Percentiles rank a stretch among this genome's conserved stretches.
Evolutionary conservation across 2,113 vertebrate species (phyloP).

Genomic region (Turnix velox): DNA sequence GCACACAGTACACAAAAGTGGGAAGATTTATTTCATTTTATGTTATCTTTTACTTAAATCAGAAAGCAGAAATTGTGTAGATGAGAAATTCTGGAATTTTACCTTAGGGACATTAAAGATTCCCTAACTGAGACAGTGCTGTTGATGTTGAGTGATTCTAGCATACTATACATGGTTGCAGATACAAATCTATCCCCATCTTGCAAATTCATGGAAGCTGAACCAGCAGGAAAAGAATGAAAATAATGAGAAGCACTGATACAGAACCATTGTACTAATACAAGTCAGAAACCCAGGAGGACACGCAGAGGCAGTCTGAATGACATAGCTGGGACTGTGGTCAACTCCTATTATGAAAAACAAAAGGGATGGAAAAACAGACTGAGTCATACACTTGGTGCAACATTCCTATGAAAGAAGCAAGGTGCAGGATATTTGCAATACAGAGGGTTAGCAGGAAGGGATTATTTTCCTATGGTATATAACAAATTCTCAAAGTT

Average conservation of each 20-base stretch:
- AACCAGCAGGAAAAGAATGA: neutral
- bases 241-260: neutral
- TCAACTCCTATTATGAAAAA: neutral
- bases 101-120: neutral
- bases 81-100: neutral
- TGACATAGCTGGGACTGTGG: fast-evolving
- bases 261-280: neutral
- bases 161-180: neutral
- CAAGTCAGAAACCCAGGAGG: fast-evolving
- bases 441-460: neutral
- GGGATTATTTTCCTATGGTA: neutral
- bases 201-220: neutral
- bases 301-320: neutral
- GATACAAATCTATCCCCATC: neutral
- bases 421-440: neutral
- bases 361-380: neutral
- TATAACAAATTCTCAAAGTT: neutral
- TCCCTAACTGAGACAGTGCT: neutral
- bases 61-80: neutral
- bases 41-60: neutral
- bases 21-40: neutral
- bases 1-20: neutral
- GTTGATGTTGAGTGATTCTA: neutral
- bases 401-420: neutral
- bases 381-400: neutral